These are phyloP conservation scores for Chitala chitala DNA, from an alignment of 2,113 vertebrate species.

Conservation along the genomic window DNA sequence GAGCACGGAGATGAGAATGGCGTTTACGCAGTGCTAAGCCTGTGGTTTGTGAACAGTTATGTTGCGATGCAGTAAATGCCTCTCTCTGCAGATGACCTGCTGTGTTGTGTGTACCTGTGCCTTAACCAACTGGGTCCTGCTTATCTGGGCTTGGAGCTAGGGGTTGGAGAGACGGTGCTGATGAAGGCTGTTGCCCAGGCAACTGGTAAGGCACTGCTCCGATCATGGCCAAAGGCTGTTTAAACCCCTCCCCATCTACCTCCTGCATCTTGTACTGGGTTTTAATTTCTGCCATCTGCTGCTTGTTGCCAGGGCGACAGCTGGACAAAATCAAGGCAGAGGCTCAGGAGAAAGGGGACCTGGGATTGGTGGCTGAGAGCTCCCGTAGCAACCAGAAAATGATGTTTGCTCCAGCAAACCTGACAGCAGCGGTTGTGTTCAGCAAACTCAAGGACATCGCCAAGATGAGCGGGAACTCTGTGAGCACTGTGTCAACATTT, in stretches of 20 bases:
- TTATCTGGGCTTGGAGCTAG: conserved; percentile 77
- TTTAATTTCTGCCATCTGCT: conserved; percentile 20
- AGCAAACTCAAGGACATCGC: conserved; percentile 78
- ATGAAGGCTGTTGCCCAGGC: conserved; percentile 83
- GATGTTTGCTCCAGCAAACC: conserved; percentile 74
- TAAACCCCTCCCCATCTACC: not conserved
- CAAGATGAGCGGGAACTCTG: conserved; percentile 70
- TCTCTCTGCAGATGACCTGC: conserved; percentile 66
- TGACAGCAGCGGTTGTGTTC: conserved; percentile 72
- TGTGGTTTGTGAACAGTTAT: not conserved
- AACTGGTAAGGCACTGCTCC: conserved; percentile 58
- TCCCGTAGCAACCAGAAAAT: conserved; percentile 82
- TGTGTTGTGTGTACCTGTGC: conserved; percentile 79
- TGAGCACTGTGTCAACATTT: conserved; percentile 45
- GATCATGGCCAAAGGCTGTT: not conserved
- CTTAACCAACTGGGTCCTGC: conserved; percentile 80
- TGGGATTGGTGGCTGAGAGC: conserved; percentile 81
- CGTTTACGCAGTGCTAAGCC: not conserved
- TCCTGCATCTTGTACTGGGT: not conserved
- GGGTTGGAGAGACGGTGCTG: conserved; percentile 74
- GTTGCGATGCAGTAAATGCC: not conserved
- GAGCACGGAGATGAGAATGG: not conserved
- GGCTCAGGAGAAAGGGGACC: conserved; percentile 75
- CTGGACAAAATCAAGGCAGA: conserved; percentile 78
- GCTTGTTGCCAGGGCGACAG: conserved; percentile 70